Evolutionary conservation across 2,888 invertebrate genomes (phyloP), one percentile per base, ranked within the genome.

Genomic region (Venustoraphidia nigricollis): DNA sequence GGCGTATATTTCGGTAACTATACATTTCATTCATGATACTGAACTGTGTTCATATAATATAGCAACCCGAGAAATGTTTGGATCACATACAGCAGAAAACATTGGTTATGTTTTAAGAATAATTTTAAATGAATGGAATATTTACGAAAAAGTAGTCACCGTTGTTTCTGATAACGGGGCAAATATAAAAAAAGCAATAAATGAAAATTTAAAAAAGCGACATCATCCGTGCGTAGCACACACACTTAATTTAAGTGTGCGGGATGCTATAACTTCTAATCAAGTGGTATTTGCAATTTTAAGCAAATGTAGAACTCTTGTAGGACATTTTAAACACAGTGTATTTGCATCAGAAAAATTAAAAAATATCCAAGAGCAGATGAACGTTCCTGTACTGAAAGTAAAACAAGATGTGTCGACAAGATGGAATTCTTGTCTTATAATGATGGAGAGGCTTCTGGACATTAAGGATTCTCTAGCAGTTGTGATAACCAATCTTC

Each of bases 281-380:
- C 40, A 8, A 11, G 9, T 14, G 13, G 8, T 44, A 11, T 41
- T 14, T 13, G 10, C n/a, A 8, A 42, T 50, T 2, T 17, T 14
- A n/a, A 36, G 36, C 9, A 50, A 50, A 50, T 27, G 36, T 36
- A 38, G 47, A 11, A 10, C 43, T 10, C 34, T 38, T 13, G 46
- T 49, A 10, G 36, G 41, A 40, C 46, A 34, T 49, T 49, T 48
- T 17, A 41, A 41, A 13, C 41, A 40, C 14, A 48, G 27, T 34
- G 38, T 45, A 9, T 9, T 34, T n/a, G 48, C 48, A 36, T 9
- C 35, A 3, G n/a, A 8, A n/a, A 48, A 48, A 36, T 11, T 48
- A 3, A 41, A 48, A 45, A 13, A 45, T 10, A 11, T 45, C 3
- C 45, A 48, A 45, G 17, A 35, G 11, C 48, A 48, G 36, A 41